Evolutionary conservation across 2,888 invertebrate species (phyloP).

Genomic region (Sarcophaga caerulescens): DNA sequence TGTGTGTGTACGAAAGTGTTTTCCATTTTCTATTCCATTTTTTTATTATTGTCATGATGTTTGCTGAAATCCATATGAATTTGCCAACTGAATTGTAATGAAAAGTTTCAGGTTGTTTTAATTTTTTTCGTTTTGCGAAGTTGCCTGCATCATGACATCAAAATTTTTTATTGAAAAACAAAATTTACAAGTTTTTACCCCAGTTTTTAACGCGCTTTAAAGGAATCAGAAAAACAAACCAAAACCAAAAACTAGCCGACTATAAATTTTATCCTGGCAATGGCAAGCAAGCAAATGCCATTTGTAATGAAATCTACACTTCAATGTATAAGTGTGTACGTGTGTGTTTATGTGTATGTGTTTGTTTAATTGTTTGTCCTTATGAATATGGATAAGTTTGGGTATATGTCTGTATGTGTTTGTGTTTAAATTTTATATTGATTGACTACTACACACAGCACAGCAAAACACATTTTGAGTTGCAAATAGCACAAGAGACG

Average conservation of each 20-base stretch:
- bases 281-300: neutral
- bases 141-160: constrained; percentile 43
- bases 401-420: neutral
- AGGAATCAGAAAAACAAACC: neutral
- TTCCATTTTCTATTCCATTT: neutral
- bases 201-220: neutral
- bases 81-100: constrained; percentile 49
- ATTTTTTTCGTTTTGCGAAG: neutral
- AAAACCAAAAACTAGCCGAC: neutral
- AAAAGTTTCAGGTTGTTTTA: constrained; percentile 2
- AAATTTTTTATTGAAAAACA: constrained; percentile 48
- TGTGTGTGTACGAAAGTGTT: neutral
- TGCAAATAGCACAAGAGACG: neutral
- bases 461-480: constrained; percentile 25
- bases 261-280: constrained; percentile 5
- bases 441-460: constrained; percentile 10
- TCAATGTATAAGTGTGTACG: neutral
- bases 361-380: neutral
- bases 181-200: constrained; percentile 26
- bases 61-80: constrained; percentile 36
- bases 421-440: constrained; percentile 5
- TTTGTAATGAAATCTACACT: neutral
- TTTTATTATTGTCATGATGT: neutral
- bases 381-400: neutral
- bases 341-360: neutral